Conservation (phyloP, 2,888 invertebrate species). For the Muschampia plurimacula region DNA sequence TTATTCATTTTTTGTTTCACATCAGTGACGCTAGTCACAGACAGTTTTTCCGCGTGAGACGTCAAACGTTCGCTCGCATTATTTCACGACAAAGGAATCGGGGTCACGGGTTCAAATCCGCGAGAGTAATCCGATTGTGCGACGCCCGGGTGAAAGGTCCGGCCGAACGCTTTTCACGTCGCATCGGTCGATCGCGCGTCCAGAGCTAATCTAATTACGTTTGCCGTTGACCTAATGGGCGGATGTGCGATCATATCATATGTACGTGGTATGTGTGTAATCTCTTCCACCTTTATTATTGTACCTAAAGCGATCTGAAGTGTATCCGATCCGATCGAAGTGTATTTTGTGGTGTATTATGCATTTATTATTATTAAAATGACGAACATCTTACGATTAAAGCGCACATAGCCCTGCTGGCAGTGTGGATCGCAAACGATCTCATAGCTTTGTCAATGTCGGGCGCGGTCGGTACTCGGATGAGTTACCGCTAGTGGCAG, state of each 20-base stretch:
- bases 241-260: background rate
- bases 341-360: too few species aligned
- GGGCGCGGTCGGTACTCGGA: too few species aligned
- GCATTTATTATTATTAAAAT: too few species aligned
- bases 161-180: conserved; percentile 56
- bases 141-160: conserved; percentile 60
- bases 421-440: too few species aligned
- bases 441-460: too few species aligned
- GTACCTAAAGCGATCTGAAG: background rate
- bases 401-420: too few species aligned
- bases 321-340: too few species aligned
- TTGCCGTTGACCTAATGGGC: conserved; percentile 42
- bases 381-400: too few species aligned
- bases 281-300: background rate
- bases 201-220: conserved; percentile 74
- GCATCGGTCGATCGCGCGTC: conserved; percentile 62
- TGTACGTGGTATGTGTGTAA: background rate
- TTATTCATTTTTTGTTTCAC: background rate
- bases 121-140: conserved; percentile 76
- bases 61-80: conserved; percentile 23
- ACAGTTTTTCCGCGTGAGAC: conserved; percentile 20
- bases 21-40: background rate
- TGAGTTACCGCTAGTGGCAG: too few species aligned
- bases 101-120: conserved; percentile 72
- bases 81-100: conserved; percentile 52